phyloP scores from a whole-genome alignment of 2,113 vertebrate genomes.

The Sander lucioperca region DNA sequence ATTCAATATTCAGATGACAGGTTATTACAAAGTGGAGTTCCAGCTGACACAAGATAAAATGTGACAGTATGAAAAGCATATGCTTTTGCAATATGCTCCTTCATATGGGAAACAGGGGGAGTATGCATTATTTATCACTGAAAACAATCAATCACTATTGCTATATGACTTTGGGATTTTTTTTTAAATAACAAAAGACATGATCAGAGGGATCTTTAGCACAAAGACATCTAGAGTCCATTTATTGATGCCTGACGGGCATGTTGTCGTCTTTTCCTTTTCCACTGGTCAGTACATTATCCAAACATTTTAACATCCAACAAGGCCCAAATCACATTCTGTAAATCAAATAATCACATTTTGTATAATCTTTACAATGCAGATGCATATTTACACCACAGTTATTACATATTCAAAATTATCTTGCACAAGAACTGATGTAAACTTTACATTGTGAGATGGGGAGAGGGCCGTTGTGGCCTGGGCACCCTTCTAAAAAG shows the following conservation, averaged over 20 bases:
- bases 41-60: conserved; percentile 41
- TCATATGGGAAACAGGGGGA: conserved; percentile 41
- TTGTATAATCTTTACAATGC: conserved; percentile 54
- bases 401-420: conserved; percentile 64
- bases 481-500: conserved; percentile 22
- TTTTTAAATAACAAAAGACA: conserved; percentile 29
- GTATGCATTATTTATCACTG: conserved; percentile 49
- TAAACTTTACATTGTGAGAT: conserved; percentile 55
- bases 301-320: conserved; percentile 45
- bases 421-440: conserved; percentile 57
- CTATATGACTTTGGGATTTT: conserved; percentile 29
- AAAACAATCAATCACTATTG: conserved; percentile 59
- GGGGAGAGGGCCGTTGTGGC: background rate
- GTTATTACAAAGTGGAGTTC: conserved; percentile 52
- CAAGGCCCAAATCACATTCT: conserved; percentile 52
- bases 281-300: conserved; percentile 8
- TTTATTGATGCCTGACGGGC: conserved; percentile 4
- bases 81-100: conserved; percentile 25
- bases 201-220: conserved; percentile 28
- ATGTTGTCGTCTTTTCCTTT: background rate
- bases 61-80: conserved; percentile 46
- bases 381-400: conserved; percentile 78
- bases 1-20: conserved; percentile 53
- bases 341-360: conserved; percentile 62
- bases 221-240: conserved; percentile 54